Evolutionary conservation across 2,888 invertebrate genomes (phyloP).

Genomic region (Synanthedon formicaeformis): DNA sequence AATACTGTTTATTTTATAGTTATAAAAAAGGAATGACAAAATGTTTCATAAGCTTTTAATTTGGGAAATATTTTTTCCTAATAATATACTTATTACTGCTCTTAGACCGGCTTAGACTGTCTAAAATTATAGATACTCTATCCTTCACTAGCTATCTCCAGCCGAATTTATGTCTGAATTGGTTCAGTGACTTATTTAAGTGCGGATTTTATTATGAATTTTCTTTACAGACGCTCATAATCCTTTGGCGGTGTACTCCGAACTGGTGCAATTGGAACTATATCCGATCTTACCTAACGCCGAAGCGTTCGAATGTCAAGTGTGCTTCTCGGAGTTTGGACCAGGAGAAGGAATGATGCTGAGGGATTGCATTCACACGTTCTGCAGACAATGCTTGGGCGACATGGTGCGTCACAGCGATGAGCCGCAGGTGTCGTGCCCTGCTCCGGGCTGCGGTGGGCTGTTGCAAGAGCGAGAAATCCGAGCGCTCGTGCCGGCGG

Average conservation of each 20-base stretch:
- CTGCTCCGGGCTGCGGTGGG: slow-evolving; percentile 81
- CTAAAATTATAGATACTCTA: too few relatives aligned
- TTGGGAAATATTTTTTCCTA: too few relatives aligned
- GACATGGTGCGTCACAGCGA: slow-evolving; percentile 81
- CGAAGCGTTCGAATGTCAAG: slow-evolving; percentile 83
- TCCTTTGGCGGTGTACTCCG: slow-evolving; percentile 59
- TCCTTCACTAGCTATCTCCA: too few relatives aligned
- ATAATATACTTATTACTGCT: too few relatives aligned
- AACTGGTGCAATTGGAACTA: slow-evolving; percentile 78
- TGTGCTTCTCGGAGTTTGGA: slow-evolving; percentile 79
- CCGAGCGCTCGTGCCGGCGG: slow-evolving; percentile 74
- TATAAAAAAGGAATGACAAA: too few relatives aligned
- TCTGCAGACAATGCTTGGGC: slow-evolving; percentile 81
- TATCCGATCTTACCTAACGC: slow-evolving; percentile 79
- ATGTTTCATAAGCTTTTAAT: too few relatives aligned
- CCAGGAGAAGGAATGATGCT: slow-evolving; percentile 79
- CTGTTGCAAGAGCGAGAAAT: slow-evolving; percentile 88
- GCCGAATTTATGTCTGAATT: too few relatives aligned
- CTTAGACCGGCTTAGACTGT: too few relatives aligned
- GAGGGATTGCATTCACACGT: slow-evolving; percentile 88
- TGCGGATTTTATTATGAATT: too few relatives aligned
- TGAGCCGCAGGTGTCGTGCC: slow-evolving; percentile 84
- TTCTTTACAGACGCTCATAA: too few relatives aligned
- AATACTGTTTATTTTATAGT: too few relatives aligned
- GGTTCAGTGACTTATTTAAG: too few relatives aligned